Percentiles rank a stretch among this genome's conserved stretches.
These are phyloP conservation scores for Microtus ochrogaster DNA, from an alignment of 2,113 vertebrate species.

Conservation along the genomic window DNA sequence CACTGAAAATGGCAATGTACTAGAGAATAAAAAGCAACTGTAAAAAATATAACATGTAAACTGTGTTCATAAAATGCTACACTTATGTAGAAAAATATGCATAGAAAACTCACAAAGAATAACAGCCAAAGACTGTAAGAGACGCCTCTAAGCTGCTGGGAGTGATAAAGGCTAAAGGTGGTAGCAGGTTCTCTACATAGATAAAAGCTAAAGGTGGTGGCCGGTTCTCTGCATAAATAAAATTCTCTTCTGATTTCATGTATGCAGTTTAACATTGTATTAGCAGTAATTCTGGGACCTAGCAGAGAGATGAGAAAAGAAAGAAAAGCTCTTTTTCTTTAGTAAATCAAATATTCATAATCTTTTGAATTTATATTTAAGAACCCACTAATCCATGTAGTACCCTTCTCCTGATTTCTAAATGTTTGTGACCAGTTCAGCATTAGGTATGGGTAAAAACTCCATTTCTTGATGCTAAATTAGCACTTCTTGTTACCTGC, in stretches of 20 bases:
- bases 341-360: not conserved
- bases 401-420: not conserved
- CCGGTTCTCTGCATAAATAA: not conserved
- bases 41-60: not conserved
- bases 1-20: not conserved
- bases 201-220: not conserved
- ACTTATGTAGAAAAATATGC: not conserved
- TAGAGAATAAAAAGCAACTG: not conserved
- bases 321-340: not conserved
- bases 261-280: not conserved
- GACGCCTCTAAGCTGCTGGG: not conserved
- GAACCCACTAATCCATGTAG: not conserved
- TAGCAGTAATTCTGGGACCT: not conserved
- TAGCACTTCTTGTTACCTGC: not conserved
- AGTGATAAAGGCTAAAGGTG: not conserved
- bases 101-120: not conserved
- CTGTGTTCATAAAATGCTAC: not conserved
- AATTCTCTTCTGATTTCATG: not conserved
- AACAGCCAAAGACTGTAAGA: not conserved
- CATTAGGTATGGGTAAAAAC: not conserved
- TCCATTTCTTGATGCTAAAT: not conserved
- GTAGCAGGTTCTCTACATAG: not conserved
- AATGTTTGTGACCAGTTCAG: not conserved
- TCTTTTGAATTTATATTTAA: not conserved
- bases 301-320: not conserved